A percentile compares a stretch with the other conserved stretches of the same genome.
These are phyloP conservation scores for Chrysolina haemoptera DNA, from an alignment of 2,888 invertebrate genomes.

Conservation along the genomic window DNA sequence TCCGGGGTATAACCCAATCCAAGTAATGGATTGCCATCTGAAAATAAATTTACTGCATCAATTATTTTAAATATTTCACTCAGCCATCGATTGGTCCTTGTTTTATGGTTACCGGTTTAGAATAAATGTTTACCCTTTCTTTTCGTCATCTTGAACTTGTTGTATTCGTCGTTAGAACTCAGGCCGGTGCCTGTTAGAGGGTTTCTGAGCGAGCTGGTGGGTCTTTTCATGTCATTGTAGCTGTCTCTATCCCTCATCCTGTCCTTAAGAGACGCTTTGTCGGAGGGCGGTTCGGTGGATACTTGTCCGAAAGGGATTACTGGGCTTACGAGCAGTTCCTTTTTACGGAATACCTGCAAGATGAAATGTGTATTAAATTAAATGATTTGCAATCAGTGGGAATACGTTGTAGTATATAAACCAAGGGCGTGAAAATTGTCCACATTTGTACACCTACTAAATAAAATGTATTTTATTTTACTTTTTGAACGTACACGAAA, in stretches of 20 bases:
- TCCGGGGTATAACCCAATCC: slow-evolving; percentile 64
- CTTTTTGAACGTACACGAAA: too few species aligned
- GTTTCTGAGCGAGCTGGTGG: slow-evolving; percentile 61
- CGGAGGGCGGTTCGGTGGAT: slow-evolving; percentile 32
- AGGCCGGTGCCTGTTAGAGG: slow-evolving; percentile 66
- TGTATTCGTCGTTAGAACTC: slow-evolving; percentile 62
- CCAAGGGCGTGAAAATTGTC: too few species aligned
- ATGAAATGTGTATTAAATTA: too few species aligned
- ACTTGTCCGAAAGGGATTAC: slow-evolving; percentile 36
- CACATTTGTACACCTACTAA: too few species aligned
- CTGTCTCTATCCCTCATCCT: slow-evolving; percentile 49
- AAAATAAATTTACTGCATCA: slow-evolving; percentile 42
- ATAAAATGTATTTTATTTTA: too few species aligned
- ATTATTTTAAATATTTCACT: not conserved
- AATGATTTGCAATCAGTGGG: too few species aligned
- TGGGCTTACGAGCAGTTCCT: slow-evolving; percentile 29
- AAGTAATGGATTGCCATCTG: slow-evolving; percentile 67
- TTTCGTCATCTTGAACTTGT: slow-evolving; percentile 56
- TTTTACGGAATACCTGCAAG: slow-evolving; percentile 32
- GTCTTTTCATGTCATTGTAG: slow-evolving; percentile 55
- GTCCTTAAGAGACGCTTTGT: slow-evolving; percentile 29
- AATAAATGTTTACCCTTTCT: slow-evolving; percentile 53
- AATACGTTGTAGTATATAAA: too few species aligned
- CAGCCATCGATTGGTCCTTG: not conserved
- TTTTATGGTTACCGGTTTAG: not conserved